Conservation (phyloP, 2,113 vertebrate genomes). For the Lepisosteus osseus region DNA sequence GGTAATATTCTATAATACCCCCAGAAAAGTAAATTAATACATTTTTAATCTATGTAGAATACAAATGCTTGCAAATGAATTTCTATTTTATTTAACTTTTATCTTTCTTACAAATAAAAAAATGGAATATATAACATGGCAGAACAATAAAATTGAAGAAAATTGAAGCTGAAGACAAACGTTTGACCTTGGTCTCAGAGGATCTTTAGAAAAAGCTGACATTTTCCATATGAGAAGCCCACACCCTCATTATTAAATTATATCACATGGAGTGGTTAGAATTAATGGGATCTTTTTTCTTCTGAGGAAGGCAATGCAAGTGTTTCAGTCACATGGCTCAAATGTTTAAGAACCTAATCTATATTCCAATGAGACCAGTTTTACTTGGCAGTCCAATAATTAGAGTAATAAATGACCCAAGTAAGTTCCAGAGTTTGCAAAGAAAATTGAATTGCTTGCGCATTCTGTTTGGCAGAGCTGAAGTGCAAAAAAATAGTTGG, state of each 20-base stretch:
- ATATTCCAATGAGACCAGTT: constrained; percentile 11
- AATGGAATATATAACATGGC: too few species aligned
- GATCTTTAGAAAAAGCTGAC: background rate
- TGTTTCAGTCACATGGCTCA: background rate
- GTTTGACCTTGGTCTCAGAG: background rate
- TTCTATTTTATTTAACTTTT: too few species aligned
- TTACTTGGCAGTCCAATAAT: constrained; percentile 8
- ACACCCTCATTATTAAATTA: background rate
- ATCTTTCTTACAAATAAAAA: too few species aligned
- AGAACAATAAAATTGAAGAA: background rate
- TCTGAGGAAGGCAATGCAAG: too few species aligned
- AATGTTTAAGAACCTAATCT: constrained; percentile 22
- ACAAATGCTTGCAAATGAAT: too few species aligned
- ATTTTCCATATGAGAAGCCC: background rate
- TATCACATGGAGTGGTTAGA: background rate
- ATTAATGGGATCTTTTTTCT: background rate
- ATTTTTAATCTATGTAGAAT: too few species aligned
- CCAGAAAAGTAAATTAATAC: too few species aligned
- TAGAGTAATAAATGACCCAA: constrained; percentile 22
- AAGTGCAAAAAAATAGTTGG: background rate
- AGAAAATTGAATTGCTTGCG: background rate
- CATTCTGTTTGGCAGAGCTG: background rate
- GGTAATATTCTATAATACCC: too few species aligned
- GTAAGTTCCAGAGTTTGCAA: background rate
- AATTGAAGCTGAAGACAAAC: background rate